phyloP scores from a whole-genome alignment of 2,113 vertebrate species.

The Macquaria australasica region DNA sequence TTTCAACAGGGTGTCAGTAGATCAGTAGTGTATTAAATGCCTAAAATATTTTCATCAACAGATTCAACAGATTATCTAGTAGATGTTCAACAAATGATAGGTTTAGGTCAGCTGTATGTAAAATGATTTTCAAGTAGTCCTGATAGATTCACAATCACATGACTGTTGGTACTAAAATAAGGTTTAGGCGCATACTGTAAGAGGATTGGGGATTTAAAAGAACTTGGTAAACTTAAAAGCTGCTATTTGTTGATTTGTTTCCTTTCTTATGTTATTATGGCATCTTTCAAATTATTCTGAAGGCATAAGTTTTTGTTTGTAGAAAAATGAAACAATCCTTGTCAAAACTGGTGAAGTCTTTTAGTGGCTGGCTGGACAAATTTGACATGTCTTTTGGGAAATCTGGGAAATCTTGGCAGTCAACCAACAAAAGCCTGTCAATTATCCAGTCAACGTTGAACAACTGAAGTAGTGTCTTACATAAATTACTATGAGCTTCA shows the following conservation, averaged over 20 bases:
- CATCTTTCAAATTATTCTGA: conserved; percentile 49
- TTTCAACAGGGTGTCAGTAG: background rate
- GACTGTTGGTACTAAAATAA: background rate
- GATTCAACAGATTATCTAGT: background rate
- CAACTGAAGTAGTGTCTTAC: conserved; percentile 48
- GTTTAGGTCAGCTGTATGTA: background rate
- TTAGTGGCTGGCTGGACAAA: conserved; percentile 34
- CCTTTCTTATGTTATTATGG: conserved; percentile 20
- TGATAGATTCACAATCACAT: background rate
- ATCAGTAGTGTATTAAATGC: background rate
- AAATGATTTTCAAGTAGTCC: background rate
- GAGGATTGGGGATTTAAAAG: conserved; percentile 6
- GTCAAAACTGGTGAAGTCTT: conserved; percentile 61
- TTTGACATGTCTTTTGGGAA: conserved; percentile 62
- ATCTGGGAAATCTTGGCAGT: conserved; percentile 58
- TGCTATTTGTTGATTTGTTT: conserved; percentile 11
- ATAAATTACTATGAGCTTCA: conserved; percentile 64
- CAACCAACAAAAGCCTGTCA: conserved; percentile 69
- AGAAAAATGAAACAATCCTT: conserved; percentile 55
- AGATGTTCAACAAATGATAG: background rate
- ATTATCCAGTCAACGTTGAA: conserved; percentile 69
- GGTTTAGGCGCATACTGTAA: background rate
- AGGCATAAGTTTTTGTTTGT: conserved; percentile 29
- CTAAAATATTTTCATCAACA: background rate
- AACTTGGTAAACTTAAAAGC: background rate